These are phyloP conservation scores for Ischnus inquisitorius DNA, from an alignment of 2,888 invertebrate genomes.

Conservation along the genomic window DNA sequence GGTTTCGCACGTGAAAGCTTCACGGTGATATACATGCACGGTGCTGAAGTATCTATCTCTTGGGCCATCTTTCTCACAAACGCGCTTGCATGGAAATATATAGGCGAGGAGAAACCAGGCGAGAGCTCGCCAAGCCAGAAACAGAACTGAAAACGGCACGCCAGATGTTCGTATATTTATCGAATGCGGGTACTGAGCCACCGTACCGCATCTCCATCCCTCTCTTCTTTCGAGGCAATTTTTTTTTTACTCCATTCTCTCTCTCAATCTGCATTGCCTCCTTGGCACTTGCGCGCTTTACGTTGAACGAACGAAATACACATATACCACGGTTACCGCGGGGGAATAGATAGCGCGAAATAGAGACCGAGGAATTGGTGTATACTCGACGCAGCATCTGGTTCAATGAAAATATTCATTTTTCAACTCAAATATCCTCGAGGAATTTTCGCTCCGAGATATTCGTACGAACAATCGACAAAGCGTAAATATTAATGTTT, in stretches of 20 bases:
- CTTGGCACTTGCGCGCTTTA: constrained; percentile 28
- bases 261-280: constrained; percentile 32
- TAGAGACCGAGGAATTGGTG: constrained; percentile 2
- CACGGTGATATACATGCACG: constrained; percentile 39
- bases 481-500: background rate
- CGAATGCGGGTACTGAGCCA: constrained; percentile 50
- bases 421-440: constrained; percentile 4
- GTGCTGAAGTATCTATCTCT: constrained; percentile 52
- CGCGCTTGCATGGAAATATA: constrained; percentile 25
- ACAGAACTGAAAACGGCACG: constrained; percentile 36
- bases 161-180: constrained; percentile 64
- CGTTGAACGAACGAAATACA: constrained; percentile 28
- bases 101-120: constrained; percentile 3
- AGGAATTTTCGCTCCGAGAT: background rate
- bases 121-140: constrained; percentile 5
- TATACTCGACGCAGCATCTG: constrained; percentile 43
- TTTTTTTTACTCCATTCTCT: constrained; percentile 38
- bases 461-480: background rate
- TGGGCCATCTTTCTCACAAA: constrained; percentile 44
- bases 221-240: constrained; percentile 22
- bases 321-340: constrained; percentile 12
- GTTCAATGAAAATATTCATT: constrained; percentile 55
- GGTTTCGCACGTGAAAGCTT: constrained; percentile 19
- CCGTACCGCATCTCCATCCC: constrained; percentile 18
- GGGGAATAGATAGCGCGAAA: constrained; percentile 37